Evolutionary conservation across 2,113 vertebrate species (phyloP).

Genomic region (Formicarius rufipectus): DNA sequence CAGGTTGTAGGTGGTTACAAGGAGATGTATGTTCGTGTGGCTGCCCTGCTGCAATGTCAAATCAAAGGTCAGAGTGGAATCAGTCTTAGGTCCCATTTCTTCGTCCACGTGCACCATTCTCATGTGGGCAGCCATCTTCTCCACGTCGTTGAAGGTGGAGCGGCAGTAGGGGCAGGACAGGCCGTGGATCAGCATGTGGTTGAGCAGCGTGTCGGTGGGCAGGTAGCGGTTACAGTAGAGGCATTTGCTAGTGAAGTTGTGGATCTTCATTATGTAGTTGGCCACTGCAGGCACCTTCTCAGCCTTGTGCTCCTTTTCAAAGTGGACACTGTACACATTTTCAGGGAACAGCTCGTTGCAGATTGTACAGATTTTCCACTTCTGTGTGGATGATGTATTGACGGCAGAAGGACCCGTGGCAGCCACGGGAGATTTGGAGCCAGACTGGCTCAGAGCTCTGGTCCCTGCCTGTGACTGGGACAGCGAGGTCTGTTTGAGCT

Average conservation of each 20-base stretch:
- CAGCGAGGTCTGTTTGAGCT: constrained; percentile 84
- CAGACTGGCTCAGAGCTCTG: constrained; percentile 75
- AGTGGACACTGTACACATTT: constrained; percentile 96
- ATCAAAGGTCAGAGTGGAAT: constrained; percentile 96
- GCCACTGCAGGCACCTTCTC: constrained; percentile 97
- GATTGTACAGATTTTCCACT: constrained; percentile 99
- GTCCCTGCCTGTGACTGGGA: constrained; percentile 75
- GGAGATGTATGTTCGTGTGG: constrained; percentile 95
- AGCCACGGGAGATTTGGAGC: constrained; percentile 72
- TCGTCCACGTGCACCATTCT: constrained; percentile 90
- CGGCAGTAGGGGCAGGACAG: constrained; percentile 95
- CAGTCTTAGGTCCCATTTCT: constrained; percentile 90
- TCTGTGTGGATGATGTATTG: constrained; percentile 93
- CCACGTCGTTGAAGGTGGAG: constrained; percentile 96
- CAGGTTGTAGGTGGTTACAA: constrained; percentile 97
- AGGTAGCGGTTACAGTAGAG: constrained; percentile 98
- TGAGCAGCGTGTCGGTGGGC: constrained; percentile 94
- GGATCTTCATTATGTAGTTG: constrained; percentile 99
- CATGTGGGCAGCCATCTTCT: constrained; percentile 98
- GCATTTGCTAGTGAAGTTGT: constrained; percentile 99
- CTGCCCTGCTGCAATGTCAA: constrained; percentile 96
- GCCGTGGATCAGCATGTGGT: constrained; percentile 98
- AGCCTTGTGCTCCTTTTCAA: constrained; percentile 98
- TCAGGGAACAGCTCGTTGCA: constrained; percentile 98
- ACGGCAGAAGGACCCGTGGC: constrained; percentile 84